Evolutionary conservation across 92 coral and sea anemone species (phyloP), one percentile per base, ranked within the genome.

Genomic region (Zoanthus gigantus): DNA sequence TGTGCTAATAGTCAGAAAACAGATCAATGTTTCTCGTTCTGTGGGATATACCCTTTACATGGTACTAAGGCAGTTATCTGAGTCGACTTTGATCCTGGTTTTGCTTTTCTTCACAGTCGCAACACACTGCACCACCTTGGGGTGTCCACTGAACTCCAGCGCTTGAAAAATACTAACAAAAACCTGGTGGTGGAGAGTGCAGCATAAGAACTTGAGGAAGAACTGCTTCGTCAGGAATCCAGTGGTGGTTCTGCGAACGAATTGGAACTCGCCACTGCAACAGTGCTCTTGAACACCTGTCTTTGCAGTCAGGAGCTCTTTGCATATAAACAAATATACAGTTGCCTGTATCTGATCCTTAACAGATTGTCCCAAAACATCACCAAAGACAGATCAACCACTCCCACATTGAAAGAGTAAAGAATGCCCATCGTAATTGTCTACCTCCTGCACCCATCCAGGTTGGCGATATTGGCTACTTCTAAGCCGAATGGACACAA

Each of bases 81-180:
- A 46, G 92, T 92, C 63, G 92, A 89, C 72, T 90, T 83, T 37
- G 86, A 89, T n/a, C 92, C 92, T 6, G 88, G 88, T 72, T 85
- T 89, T 32, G 76, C 86, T 23, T 84, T 77, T 31, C 77, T 71
- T 1, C 72, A 13, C 77, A 84, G 68, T 77, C 29, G 60, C 73
- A 78, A 66, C 65, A 90, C 79, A 4, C 34, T 77, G 28, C 63
- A 68, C 29, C 89, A 91, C 86, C 86, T 91, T 69, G 76, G 71
- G 23, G 73, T 83, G 18, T 32, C 89, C 52, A 47, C 83, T 83
- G 92, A 91, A 28, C 89, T 92, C 6, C 81, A 91, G 61, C 84
- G 46, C 28, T 32, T 75, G 23, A 86, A 91, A 53, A 88, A 91
- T 79, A 54, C 72, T 65, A 92, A 90, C 79, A 92, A 86, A 82